phyloP scores from a whole-genome alignment of 2,113 vertebrate species.

The Caranx melampygus region DNA sequence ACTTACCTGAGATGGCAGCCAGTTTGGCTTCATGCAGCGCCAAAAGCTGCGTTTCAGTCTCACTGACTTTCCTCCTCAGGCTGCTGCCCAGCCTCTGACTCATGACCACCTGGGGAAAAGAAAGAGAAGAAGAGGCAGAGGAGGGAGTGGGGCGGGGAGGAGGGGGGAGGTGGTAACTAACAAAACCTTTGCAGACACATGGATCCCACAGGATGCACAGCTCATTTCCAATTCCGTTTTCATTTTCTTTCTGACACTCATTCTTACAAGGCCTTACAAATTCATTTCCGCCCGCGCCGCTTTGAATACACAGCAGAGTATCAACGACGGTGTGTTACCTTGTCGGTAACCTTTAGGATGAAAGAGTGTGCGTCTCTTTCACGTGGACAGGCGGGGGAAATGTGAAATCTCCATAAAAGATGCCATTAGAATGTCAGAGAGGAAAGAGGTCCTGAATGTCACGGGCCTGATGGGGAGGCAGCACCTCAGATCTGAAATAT shows the following conservation, averaged over 20 bases:
- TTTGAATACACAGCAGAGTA: slow-evolving; percentile 59
- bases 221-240: slow-evolving; percentile 68
- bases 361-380: slow-evolving; percentile 49
- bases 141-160: background rate
- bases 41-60: slow-evolving; percentile 89
- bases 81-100: slow-evolving; percentile 88
- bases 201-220: slow-evolving; percentile 66
- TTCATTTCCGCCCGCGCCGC: slow-evolving; percentile 59
- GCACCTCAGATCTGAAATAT: slow-evolving; percentile 44
- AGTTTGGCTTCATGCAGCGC: slow-evolving; percentile 90
- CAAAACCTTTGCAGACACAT: slow-evolving; percentile 71
- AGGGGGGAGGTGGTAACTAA: slow-evolving; percentile 46
- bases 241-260: slow-evolving; percentile 64
- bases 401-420: slow-evolving; percentile 75
- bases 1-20: slow-evolving; percentile 85
- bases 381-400: slow-evolving; percentile 50
- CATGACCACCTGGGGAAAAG: slow-evolving; percentile 86
- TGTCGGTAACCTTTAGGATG: slow-evolving; percentile 73
- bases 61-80: slow-evolving; percentile 87
- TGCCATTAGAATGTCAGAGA: slow-evolving; percentile 72
- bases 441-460: slow-evolving; percentile 68
- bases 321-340: slow-evolving; percentile 45
- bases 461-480: slow-evolving; percentile 53
- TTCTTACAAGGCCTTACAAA: slow-evolving; percentile 62
- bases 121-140: slow-evolving; percentile 49